Base-by-base conservation (phyloP, 2,113 vertebrate genomes). In the Benthochromis sp. region DNA sequence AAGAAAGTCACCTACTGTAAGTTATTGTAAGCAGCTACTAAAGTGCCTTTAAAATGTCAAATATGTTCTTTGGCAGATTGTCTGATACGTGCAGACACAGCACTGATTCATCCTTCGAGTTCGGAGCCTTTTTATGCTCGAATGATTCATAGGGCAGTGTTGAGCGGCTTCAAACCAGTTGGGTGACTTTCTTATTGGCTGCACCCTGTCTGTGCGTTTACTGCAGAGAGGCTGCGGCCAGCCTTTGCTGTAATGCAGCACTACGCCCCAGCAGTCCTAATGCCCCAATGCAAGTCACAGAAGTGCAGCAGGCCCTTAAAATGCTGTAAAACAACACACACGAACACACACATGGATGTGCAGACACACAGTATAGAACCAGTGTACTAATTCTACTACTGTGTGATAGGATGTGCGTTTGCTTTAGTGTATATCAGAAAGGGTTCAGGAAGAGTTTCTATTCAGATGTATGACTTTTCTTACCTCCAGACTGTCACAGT, bases 231-330 rank as follows among this genome's bases (percentile, higher is more conserved):
- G 86, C 90, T 94, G 94, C 92, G 88, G 88, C 87, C 87, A 24
- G 27, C 36, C 79, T 83, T 69, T 86, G 92, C 90, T 92, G 89
- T 92, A 93, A 63, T 95, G 90, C 94, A 93, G 93, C 93, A 93
- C 55, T 88, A 88, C 89, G 82, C 85, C 86, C 83, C 54, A 31
- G 71, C 71, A 76, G 43, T 27, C 27, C 43, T 76, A 29, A 83
- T 80, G 63, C 17, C 79, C 86, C 84, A 84, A 84, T 87, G 88
- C 86, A 93, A 87, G 86, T 85, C 86, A 79, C 81, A 82, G 82
- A 85, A 36, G 29, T 43, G 11, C 45, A 89, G 71, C 27, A 6
- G 63, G 59, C n/a, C 79, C 76, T 73, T 66, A 53, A 85, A 89
- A 89, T 50, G 89, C 90, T 88, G 89, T 84, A 89, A 83, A 38